These are phyloP conservation scores for Clarias platycephalus DNA, from an alignment of 2,797 vertebrate genomes.

Conservation along the genomic window DNA sequence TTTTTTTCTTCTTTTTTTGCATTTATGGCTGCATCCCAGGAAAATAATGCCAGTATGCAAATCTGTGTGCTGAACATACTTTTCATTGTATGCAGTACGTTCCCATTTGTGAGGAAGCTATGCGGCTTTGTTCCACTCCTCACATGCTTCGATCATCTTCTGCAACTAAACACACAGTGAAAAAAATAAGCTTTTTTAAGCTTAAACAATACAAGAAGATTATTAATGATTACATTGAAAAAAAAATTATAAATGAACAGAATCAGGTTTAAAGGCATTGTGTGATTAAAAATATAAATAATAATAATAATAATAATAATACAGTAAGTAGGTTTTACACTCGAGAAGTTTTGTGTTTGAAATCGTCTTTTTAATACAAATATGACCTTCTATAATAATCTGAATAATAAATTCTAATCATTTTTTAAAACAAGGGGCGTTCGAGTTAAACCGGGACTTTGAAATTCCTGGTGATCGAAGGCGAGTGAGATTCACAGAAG, in stretches of 20 bases:
- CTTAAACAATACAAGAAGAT: neutral
- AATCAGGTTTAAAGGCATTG: neutral
- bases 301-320: too few relatives aligned
- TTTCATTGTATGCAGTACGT: neutral
- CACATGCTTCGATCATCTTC: constrained; percentile 46
- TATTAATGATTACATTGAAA: neutral
- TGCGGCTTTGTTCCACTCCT: constrained; percentile 33
- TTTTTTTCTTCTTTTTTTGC: neutral
- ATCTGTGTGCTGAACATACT: neutral
- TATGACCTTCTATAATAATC: neutral
- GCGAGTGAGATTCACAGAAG: too few relatives aligned
- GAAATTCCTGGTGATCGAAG: too few relatives aligned
- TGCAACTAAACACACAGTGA: constrained; percentile 45
- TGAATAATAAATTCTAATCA: too few relatives aligned
- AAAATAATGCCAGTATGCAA: constrained; percentile 6
- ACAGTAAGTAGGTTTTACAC: neutral
- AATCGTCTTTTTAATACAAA: neutral
- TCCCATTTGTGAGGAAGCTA: constrained; percentile 15
- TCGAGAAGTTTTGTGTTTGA: neutral
- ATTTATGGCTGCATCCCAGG: neutral
- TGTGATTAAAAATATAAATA: neutral
- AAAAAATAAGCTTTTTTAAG: neutral
- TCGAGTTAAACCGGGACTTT: too few relatives aligned
- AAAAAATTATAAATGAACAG: neutral
- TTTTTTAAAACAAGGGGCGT: too few relatives aligned